phyloP scores from a whole-genome alignment of 1,140 invertebrate genomes.

The Oncopeltus fasciatus region DNA sequence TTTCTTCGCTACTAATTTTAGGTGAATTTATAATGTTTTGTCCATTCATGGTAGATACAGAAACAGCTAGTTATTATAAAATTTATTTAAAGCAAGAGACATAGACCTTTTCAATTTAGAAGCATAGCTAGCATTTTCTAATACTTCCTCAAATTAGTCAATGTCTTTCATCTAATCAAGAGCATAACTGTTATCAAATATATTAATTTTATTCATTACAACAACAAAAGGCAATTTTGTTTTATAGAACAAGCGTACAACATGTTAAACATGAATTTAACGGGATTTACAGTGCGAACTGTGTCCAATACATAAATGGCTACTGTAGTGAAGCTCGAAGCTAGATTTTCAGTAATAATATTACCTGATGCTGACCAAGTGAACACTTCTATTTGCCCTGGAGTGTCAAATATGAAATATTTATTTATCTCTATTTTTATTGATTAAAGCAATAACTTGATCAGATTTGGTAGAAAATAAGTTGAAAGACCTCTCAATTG shows the following conservation, averaged over 20 bases:
- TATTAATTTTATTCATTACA: conserved; percentile 93
- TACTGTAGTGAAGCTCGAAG: conserved; percentile 83
- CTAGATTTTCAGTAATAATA: conserved; percentile 90
- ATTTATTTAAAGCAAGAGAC: conserved; percentile 86
- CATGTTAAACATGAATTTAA: conserved; percentile 99
- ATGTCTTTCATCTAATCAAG: conserved; percentile 96
- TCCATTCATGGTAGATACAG: conserved; percentile 74
- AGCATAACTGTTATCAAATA: conserved; percentile 76
- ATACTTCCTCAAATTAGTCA: conserved; percentile 80
- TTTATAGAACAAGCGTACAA: conserved; percentile 97
- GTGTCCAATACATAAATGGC: conserved; percentile 93
- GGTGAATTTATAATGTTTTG: conserved; percentile 50
- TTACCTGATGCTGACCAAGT: conserved; percentile 97
- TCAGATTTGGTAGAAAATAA: conserved; percentile 95
- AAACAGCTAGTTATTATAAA: conserved; percentile 76
- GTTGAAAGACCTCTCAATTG: conserved; percentile 93
- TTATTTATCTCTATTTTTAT: conserved; percentile 57
- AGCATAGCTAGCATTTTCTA: conserved; percentile 69
- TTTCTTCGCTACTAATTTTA: neutral
- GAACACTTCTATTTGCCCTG: conserved; percentile 96
- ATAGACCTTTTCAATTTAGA: conserved; percentile 86
- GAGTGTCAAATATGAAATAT: conserved; percentile 92
- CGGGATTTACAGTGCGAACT: conserved; percentile 75
- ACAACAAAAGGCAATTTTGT: conserved; percentile 90
- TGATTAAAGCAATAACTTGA: conserved; percentile 70